Evolutionary conservation across 2,797 vertebrate genomes (phyloP).

Genomic region (Peromyscus eremicus): DNA sequence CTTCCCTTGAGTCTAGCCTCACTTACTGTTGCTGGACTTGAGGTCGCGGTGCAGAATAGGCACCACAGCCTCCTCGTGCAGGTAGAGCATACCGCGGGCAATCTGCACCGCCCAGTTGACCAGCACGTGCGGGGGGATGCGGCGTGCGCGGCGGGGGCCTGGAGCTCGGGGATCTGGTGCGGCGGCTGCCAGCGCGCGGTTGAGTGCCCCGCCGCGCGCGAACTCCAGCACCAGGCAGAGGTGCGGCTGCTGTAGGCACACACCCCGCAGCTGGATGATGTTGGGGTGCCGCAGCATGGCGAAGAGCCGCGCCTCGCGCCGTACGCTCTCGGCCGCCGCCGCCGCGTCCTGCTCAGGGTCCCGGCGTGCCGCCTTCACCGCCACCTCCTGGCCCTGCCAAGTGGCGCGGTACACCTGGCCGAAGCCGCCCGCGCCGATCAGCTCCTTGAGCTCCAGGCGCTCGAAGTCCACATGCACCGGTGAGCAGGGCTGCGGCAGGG

Average conservation of each 20-base stretch:
- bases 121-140: constrained; percentile 96
- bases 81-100: constrained; percentile 96
- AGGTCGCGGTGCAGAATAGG: constrained; percentile 97
- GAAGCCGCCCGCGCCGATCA: constrained; percentile 97
- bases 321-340: constrained; percentile 93
- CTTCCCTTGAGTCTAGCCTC: background rate
- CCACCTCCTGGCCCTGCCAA: constrained; percentile 95
- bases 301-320: constrained; percentile 96
- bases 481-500: constrained; percentile 86
- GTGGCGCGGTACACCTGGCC: constrained; percentile 96
- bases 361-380: constrained; percentile 96
- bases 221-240: constrained; percentile 98
- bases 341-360: constrained; percentile 97
- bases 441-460: constrained; percentile 94
- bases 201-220: constrained; percentile 95
- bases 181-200: constrained; percentile 91
- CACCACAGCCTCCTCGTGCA: constrained; percentile 96
- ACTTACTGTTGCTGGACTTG: constrained; percentile 98
- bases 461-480: constrained; percentile 93
- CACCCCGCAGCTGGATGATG: constrained; percentile 95
- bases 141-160: constrained; percentile 87
- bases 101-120: constrained; percentile 99
- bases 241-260: constrained; percentile 96
- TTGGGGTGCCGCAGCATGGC: constrained; percentile 96
- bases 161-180: constrained; percentile 44